These are phyloP conservation scores for Heloderma charlesbogerti DNA, from an alignment of 2,113 vertebrate genomes.

Conservation along the genomic window DNA sequence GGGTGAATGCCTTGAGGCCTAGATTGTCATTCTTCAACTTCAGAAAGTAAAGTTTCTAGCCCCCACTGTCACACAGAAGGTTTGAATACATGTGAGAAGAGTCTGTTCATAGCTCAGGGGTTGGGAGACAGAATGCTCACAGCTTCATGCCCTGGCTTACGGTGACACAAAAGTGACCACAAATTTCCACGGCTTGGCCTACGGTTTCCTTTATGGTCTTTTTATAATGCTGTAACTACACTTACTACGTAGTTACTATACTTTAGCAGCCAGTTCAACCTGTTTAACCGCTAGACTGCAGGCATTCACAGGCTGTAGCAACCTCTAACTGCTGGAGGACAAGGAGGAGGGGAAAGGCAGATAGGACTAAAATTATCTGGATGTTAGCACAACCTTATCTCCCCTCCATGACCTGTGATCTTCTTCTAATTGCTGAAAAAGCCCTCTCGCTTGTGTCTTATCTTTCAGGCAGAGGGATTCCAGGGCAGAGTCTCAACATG, in stretches of 20 bases:
- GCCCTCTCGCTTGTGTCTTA: slow-evolving; percentile 16
- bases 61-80: no score
- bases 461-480: slow-evolving; percentile 21
- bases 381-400: neutral
- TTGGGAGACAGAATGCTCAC: no score
- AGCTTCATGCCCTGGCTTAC: no score
- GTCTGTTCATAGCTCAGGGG: no score
- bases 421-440: neutral
- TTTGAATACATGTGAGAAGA: no score
- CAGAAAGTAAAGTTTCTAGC: no score
- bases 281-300: neutral
- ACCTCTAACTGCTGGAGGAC: neutral
- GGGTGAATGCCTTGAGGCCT: no score
- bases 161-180: no score
- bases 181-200: no score
- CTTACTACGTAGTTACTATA: neutral
- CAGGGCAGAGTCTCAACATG: neutral
- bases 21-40: no score
- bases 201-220: no score
- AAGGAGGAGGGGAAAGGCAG: neutral
- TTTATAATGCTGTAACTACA: no score
- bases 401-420: slow-evolving; percentile 40
- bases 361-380: neutral
- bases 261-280: neutral
- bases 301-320: neutral